phyloP scores from a whole-genome alignment of 2,113 vertebrate genomes.

The Pollimyrus isidori region DNA sequence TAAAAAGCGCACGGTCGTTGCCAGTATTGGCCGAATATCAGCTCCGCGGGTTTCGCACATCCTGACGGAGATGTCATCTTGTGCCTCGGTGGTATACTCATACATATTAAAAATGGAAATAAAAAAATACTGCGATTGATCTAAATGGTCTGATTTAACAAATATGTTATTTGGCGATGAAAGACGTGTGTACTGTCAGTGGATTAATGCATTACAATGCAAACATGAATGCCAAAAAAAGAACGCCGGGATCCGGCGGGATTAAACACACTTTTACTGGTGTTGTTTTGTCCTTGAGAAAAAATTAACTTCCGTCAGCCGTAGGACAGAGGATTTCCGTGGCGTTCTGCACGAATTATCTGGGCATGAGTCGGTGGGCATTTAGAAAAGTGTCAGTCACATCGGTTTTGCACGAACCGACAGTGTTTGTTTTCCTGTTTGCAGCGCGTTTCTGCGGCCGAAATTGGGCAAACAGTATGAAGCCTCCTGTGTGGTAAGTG shows the following conservation, averaged over 20 bases:
- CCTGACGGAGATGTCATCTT: neutral
- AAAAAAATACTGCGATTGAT: neutral
- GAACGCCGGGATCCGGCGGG: neutral
- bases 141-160: neutral
- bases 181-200: neutral
- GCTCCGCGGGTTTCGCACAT: neutral
- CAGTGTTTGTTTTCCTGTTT: constrained; percentile 37
- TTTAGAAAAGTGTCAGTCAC: neutral
- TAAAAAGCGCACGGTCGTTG: neutral
- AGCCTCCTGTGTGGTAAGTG: constrained; percentile 98
- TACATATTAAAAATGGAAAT: neutral
- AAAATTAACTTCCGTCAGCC: neutral
- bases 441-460: constrained; percentile 92
- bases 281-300: neutral
- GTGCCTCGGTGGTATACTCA: neutral
- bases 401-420: neutral
- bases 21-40: neutral
- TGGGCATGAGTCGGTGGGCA: neutral
- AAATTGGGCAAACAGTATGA: constrained; percentile 99
- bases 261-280: neutral
- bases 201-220: neutral
- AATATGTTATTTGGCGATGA: neutral
- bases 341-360: neutral
- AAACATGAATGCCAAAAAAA: neutral
- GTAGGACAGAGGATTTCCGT: neutral